Conservation (phyloP, 1,140 invertebrate genomes). For the Drosophila bipectinata region DNA sequence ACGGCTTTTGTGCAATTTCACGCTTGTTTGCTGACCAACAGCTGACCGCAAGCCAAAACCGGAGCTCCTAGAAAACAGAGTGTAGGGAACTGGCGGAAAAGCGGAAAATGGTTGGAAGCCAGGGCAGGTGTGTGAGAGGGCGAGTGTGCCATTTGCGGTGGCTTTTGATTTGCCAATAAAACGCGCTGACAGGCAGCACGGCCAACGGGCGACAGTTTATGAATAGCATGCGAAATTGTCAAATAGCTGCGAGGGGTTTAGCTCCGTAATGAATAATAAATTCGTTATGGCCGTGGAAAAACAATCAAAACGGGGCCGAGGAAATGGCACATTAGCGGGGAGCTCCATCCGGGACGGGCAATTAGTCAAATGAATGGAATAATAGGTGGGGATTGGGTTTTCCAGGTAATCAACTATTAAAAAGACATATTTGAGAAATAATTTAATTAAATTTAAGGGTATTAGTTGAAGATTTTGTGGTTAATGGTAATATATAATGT, state of each 20-base stretch:
- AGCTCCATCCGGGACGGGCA: conserved; percentile 16
- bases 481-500: neutral
- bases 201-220: conserved; percentile 18
- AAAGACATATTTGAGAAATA: neutral
- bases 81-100: neutral
- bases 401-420: conserved; percentile 18
- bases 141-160: conserved; percentile 41
- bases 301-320: conserved; percentile 30
- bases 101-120: neutral
- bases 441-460: too few species aligned
- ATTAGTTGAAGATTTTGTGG: neutral
- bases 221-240: conserved; percentile 43
- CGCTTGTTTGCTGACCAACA: conserved; percentile 76
- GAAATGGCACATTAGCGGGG: conserved; percentile 18
- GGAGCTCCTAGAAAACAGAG: conserved; percentile 11
- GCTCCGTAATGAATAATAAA: conserved; percentile 44
- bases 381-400: neutral
- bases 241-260: conserved; percentile 17
- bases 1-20: conserved; percentile 79
- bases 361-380: conserved; percentile 30
- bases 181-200: conserved; percentile 41
- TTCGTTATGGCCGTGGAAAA: conserved; percentile 18
- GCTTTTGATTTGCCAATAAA: conserved; percentile 60
- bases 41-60: conserved; percentile 74
- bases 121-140: neutral